phyloP scores from a whole-genome alignment of 2,888 invertebrate genomes.

The Philaethria dido region DNA sequence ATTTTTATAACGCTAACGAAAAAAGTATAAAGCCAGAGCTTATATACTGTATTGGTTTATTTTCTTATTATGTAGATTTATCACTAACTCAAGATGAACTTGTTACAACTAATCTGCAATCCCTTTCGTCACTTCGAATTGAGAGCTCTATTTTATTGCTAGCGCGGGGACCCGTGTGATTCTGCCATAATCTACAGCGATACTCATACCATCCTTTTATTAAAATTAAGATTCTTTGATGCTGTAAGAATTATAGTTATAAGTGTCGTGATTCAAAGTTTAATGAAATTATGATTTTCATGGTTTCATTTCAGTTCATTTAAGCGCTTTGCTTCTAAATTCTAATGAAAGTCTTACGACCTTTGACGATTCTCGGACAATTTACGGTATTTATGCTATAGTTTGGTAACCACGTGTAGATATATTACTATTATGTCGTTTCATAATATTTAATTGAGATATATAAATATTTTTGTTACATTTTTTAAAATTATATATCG shows the following conservation, averaged over 20 bases:
- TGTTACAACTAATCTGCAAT: conserved; percentile 43
- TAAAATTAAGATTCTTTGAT: neutral
- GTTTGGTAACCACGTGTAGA: too few species aligned
- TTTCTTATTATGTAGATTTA: conserved; percentile 22
- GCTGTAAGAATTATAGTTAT: too few species aligned
- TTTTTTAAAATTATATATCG: too few species aligned
- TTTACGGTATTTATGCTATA: neutral
- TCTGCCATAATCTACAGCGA: neutral
- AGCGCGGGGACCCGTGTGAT: neutral
- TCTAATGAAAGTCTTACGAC: neutral
- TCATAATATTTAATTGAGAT: neutral
- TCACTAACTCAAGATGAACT: conserved; percentile 4
- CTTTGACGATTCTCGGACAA: too few species aligned
- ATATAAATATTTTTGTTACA: too few species aligned
- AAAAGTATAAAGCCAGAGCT: neutral
- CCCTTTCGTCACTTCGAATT: conserved; percentile 53
- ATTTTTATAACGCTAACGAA: neutral
- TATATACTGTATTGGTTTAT: conserved; percentile 17
- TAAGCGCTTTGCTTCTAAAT: neutral
- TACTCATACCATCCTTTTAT: neutral
- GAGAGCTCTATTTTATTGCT: conserved; percentile 58
- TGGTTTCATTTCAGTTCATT: neutral
- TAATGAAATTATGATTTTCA: neutral
- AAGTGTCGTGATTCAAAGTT: too few species aligned
- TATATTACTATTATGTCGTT: too few species aligned